Percentiles rank a stretch among this genome's conserved stretches.
phyloP scores from a whole-genome alignment of 2,113 vertebrate species.

The Tapirus terrestris region DNA sequence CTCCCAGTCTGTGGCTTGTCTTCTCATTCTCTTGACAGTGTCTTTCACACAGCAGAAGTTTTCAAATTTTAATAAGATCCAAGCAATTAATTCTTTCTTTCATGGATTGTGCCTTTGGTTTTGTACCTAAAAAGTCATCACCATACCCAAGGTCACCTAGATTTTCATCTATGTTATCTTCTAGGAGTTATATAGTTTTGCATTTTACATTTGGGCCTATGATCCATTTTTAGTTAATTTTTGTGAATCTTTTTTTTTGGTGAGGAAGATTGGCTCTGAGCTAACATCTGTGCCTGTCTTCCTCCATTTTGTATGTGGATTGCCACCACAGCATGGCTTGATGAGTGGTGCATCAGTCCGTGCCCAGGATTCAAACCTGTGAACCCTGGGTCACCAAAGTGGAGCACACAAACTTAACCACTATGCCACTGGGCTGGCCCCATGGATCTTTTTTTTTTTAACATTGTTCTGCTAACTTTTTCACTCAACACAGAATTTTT shows the following conservation, averaged over 20 bases:
- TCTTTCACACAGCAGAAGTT: neutral
- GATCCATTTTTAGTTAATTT: slow-evolving; percentile 22
- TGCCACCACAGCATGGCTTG: too few species aligned
- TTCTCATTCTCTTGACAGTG: neutral
- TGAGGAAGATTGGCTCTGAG: too few species aligned
- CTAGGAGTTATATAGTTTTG: slow-evolving; percentile 8
- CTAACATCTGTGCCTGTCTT: too few species aligned
- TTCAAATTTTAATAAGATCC: neutral
- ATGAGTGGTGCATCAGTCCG: too few species aligned
- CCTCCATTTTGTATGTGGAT: too few species aligned
- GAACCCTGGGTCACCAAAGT: too few species aligned
- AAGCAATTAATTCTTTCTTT: neutral
- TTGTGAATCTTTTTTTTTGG: neutral
- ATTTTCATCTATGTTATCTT: neutral
- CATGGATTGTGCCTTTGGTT: neutral
- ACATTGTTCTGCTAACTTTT: neutral
- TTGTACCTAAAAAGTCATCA: neutral
- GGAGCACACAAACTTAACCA: too few species aligned
- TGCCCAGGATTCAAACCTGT: too few species aligned
- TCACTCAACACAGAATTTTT: neutral
- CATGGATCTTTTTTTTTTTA: neutral
- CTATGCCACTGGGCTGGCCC: too few species aligned
- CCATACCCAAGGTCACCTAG: neutral
- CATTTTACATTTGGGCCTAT: slow-evolving; percentile 17
- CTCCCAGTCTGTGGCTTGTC: neutral